These are phyloP conservation scores for Sipha flava DNA, from an alignment of 1,140 invertebrate genomes.

Conservation along the genomic window DNA sequence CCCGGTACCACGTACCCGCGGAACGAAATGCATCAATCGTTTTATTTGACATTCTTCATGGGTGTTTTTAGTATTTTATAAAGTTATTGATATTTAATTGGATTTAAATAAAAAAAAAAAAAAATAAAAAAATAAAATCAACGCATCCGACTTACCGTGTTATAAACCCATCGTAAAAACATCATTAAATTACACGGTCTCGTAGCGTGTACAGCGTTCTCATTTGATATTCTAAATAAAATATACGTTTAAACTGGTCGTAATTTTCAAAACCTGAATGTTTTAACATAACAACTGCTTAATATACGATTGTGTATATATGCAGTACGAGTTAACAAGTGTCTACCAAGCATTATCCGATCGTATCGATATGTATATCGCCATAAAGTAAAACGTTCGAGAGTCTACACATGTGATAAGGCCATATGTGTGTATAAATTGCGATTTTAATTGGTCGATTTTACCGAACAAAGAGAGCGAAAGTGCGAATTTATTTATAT, in stretches of 20 bases:
- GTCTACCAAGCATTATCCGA: background rate
- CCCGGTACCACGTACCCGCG: background rate
- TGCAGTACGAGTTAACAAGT: background rate
- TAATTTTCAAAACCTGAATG: background rate
- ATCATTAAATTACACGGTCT: background rate
- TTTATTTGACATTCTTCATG: background rate
- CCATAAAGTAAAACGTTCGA: background rate
- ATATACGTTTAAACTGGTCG: background rate
- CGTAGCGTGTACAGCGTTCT: background rate
- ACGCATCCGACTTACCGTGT: background rate
- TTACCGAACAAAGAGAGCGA: no score
- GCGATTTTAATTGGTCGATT: no score
- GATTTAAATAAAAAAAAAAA: background rate
- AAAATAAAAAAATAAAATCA: background rate
- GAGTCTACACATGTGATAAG: no score
- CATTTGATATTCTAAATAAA: background rate
- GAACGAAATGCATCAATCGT: background rate
- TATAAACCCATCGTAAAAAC: background rate
- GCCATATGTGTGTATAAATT: no score
- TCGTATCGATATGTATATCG: background rate
- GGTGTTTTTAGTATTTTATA: background rate
- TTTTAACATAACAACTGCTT: background rate
- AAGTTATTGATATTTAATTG: background rate
- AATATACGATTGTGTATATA: no score
- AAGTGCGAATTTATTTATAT: no score